phyloP scores from a whole-genome alignment of 2,888 invertebrate genomes.

The Phorcus lineatus region DNA sequence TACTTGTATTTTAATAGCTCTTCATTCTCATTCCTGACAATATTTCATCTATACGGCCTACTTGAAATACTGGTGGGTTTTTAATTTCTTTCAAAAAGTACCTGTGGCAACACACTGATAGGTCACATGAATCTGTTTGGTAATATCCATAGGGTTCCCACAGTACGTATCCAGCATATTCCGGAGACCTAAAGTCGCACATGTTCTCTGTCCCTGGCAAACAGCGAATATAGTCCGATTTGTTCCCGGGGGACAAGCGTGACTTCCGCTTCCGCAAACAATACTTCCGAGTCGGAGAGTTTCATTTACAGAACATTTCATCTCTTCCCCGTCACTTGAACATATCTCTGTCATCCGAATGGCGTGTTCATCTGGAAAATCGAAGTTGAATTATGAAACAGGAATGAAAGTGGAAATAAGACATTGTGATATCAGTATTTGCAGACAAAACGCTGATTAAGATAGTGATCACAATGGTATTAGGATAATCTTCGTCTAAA shows the following conservation, averaged over 20 bases:
- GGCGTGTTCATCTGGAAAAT: background rate
- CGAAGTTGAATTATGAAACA: too few species aligned
- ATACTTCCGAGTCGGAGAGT: background rate
- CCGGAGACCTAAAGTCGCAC: background rate
- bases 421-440: too few species aligned
- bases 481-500: too few species aligned
- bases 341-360: slow-evolving; percentile 6
- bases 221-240: background rate
- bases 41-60: too few species aligned
- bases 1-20: too few species aligned
- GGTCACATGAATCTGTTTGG: slow-evolving; percentile 5
- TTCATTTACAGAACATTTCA: background rate
- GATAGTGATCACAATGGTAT: too few species aligned
- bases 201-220: slow-evolving; percentile 20
- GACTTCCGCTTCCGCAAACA: slow-evolving; percentile 18
- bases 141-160: background rate
- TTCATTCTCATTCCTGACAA: too few species aligned
- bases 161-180: slow-evolving; percentile 16
- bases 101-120: slow-evolving; percentile 1
- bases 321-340: background rate
- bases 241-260: slow-evolving; percentile 15
- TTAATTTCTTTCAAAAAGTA: too few species aligned
- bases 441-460: too few species aligned
- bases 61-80: too few species aligned
- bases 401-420: too few species aligned